Evolutionary conservation across 2,113 vertebrate species (phyloP).

Genomic region (Tiliqua scincoides): DNA sequence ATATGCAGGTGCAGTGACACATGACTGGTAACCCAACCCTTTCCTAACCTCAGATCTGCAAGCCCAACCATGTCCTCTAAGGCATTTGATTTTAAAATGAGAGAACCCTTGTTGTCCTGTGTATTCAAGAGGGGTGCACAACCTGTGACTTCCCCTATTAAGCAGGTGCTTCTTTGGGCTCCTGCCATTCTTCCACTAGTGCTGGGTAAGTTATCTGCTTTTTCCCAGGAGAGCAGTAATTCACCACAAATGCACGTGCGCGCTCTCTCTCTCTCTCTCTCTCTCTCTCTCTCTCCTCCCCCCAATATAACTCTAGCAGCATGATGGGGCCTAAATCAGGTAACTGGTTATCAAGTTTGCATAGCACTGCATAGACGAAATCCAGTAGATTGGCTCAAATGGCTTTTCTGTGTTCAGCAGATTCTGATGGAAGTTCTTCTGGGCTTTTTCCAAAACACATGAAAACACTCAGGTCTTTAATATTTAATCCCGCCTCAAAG

Average conservation of each 20-base stretch:
- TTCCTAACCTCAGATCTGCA: not conserved
- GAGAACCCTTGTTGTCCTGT: not conserved
- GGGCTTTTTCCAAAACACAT: constrained; percentile 62
- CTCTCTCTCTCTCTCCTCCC: no score
- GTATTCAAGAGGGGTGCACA: not conserved
- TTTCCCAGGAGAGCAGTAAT: not conserved
- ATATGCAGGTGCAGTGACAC: not conserved
- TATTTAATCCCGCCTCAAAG: constrained; percentile 71
- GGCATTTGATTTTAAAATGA: not conserved
- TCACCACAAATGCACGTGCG: not conserved
- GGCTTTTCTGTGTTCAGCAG: constrained; percentile 69
- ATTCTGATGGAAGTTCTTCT: constrained; percentile 39
- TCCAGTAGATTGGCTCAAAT: constrained; percentile 69
- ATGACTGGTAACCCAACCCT: not conserved
- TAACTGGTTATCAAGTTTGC: constrained; percentile 64
- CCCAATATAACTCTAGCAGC: constrained; percentile 44
- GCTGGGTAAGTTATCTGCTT: not conserved
- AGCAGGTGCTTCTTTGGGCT: not conserved
- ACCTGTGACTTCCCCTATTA: not conserved
- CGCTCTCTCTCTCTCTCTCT: not conserved
- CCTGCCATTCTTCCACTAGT: not conserved
- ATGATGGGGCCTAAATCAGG: constrained; percentile 63
- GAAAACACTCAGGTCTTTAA: constrained; percentile 65
- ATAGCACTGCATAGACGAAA: constrained; percentile 66
- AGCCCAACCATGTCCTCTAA: not conserved